A percentile compares a stretch with the other conserved stretches of the same genome.
These are phyloP conservation scores for Oeneis ivallda DNA, from an alignment of 2,888 invertebrate species.

Conservation along the genomic window DNA sequence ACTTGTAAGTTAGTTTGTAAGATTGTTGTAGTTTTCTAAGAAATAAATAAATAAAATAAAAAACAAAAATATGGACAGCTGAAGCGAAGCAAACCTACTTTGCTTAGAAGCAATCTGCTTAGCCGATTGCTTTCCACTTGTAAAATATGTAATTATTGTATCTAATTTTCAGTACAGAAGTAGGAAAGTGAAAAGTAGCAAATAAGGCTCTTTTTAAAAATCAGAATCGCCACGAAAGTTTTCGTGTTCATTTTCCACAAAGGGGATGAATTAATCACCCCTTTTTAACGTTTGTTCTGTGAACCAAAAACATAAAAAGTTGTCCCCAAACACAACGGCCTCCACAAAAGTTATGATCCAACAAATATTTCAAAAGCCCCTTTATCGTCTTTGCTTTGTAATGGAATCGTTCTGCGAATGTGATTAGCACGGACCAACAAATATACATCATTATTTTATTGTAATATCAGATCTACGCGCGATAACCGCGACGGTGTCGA, in stretches of 20 bases:
- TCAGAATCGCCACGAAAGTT: not conserved
- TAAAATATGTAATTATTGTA: too few relatives aligned
- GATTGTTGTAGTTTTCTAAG: too few relatives aligned
- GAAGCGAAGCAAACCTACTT: too few relatives aligned
- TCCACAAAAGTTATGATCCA: not conserved
- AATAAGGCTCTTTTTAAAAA: not conserved
- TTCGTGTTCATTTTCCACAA: not conserved
- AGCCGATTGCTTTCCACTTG: too few relatives aligned
- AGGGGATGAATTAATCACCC: not conserved
- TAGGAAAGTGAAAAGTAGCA: not conserved
- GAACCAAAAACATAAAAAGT: not conserved
- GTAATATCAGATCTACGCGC: too few relatives aligned
- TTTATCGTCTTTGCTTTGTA: not conserved
- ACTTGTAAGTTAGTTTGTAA: too few relatives aligned
- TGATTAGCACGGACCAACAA: not conserved
- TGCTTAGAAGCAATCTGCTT: too few relatives aligned
- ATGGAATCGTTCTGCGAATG: not conserved
- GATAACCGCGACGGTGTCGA: too few relatives aligned
- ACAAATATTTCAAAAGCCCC: not conserved
- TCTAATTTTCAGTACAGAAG: too few relatives aligned
- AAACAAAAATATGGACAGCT: too few relatives aligned
- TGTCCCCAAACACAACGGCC: not conserved
- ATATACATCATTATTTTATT: not conserved
- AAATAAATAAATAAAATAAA: too few relatives aligned
- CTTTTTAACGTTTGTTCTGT: constrained; percentile 1